phyloP scores from a whole-genome alignment of 2,888 invertebrate species.

The Ethmia dodecea region DNA sequence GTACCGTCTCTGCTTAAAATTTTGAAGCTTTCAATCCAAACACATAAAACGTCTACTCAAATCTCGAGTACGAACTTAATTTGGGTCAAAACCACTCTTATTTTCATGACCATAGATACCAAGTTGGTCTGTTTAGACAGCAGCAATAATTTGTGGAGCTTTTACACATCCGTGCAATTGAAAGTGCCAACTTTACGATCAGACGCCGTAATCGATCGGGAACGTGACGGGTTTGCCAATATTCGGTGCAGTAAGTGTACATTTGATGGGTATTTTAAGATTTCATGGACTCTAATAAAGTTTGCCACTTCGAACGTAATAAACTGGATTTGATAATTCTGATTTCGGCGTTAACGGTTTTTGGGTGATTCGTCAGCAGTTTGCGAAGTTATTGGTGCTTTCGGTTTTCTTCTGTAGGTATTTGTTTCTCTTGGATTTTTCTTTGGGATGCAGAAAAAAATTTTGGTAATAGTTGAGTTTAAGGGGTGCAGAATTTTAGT shows the following conservation, averaged over 20 bases:
- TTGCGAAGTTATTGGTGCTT: no score
- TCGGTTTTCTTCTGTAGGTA: no score
- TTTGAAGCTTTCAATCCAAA: constrained; percentile 17
- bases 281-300: constrained; percentile 19
- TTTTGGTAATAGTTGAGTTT: no score
- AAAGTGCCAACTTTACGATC: constrained; percentile 48
- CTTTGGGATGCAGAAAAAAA: no score
- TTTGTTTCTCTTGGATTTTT: no score
- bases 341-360: no score
- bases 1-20: constrained; percentile 15
- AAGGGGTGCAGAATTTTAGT: no score
- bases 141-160: constrained; percentile 6
- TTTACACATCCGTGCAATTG: constrained; percentile 35
- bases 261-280: constrained; percentile 29
- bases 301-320: background rate
- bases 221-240: constrained; percentile 37
- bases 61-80: background rate
- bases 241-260: constrained; percentile 23
- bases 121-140: background rate
- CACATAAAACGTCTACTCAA: constrained; percentile 21
- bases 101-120: background rate
- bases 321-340: no score
- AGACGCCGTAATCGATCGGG: constrained; percentile 39
- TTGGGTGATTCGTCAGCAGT: no score
- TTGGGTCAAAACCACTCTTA: background rate